Evolutionary conservation across 1,140 invertebrate species (phyloP).

Genomic region (Myzus persicae): DNA sequence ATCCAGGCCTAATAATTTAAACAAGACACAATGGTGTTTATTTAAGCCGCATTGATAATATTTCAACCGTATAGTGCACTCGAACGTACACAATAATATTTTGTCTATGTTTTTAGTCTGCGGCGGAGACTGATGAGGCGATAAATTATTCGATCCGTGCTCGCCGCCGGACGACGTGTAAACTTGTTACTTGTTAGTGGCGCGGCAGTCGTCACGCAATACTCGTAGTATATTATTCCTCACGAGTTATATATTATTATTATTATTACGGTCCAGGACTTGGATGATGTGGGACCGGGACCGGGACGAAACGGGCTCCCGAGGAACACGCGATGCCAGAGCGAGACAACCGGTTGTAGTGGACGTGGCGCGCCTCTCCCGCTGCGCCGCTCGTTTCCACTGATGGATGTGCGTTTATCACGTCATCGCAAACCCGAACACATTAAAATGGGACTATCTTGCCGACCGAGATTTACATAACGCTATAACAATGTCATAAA

Average conservation of each 20-base stretch:
- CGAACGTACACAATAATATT: not conserved
- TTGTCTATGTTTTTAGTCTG: not conserved
- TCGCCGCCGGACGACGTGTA: constrained; percentile 1
- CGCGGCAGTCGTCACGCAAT: constrained; percentile 24
- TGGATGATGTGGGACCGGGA: not conserved
- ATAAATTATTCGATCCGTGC: constrained; percentile 38
- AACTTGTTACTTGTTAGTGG: constrained; percentile 13
- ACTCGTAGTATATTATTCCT: not conserved
- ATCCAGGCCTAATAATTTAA: not conserved
- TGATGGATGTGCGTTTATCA: constrained; percentile 42
- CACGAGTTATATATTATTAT: not conserved
- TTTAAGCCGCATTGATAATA: not conserved
- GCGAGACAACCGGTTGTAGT: not conserved
- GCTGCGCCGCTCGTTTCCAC: not conserved
- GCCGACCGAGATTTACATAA: not conserved
- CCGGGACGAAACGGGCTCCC: not conserved
- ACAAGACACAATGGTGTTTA: not conserved
- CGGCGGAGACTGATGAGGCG: not conserved
- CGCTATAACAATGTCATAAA: not conserved
- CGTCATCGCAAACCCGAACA: constrained; percentile 16
- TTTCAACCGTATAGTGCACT: not conserved
- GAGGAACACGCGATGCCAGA: not conserved
- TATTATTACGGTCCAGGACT: not conserved
- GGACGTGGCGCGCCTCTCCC: not conserved
- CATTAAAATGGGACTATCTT: not conserved